These are phyloP conservation scores for Conopomorpha cramerella DNA, from an alignment of 1,140 invertebrate species.

Conservation along the genomic window DNA sequence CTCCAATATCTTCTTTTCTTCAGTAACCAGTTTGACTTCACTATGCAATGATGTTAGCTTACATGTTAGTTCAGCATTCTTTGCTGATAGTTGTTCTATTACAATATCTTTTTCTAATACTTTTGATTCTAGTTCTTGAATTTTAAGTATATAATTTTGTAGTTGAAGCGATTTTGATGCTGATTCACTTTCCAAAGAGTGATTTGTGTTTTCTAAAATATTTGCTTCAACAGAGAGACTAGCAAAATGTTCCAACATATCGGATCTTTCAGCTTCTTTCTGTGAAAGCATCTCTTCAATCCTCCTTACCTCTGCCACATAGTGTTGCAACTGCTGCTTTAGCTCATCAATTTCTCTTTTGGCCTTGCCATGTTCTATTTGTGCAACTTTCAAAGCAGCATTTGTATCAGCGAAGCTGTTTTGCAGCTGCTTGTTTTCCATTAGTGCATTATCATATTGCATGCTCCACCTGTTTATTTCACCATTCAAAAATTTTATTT, in stretches of 20 bases:
- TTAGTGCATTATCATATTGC: conserved; percentile 60
- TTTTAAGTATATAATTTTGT: conserved; percentile 40
- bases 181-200: conserved; percentile 71
- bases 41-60: conserved; percentile 44
- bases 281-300: conserved; percentile 70
- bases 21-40: conserved; percentile 44
- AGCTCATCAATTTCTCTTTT: conserved; percentile 68
- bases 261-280: conserved; percentile 72
- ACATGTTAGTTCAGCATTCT: conserved; percentile 39
- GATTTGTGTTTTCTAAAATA: conserved; percentile 72
- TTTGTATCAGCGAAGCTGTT: conserved; percentile 63
- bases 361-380: conserved; percentile 66
- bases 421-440: conserved; percentile 68
- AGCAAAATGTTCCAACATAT: conserved; percentile 74
- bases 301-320: conserved; percentile 71
- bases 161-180: conserved; percentile 62
- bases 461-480: conserved; percentile 50
- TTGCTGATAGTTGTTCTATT: conserved; percentile 43
- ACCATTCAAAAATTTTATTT: conserved; percentile 52
- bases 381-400: conserved; percentile 36
- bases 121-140: conserved; percentile 39
- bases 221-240: conserved; percentile 72
- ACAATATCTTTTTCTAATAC: conserved; percentile 41
- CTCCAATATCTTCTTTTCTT: conserved; percentile 41
- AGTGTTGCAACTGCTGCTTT: conserved; percentile 73